Conservation (phyloP, 37 sponge, comb jelly and placozoan species). For the Diacarnus erythraeanus region DNA sequence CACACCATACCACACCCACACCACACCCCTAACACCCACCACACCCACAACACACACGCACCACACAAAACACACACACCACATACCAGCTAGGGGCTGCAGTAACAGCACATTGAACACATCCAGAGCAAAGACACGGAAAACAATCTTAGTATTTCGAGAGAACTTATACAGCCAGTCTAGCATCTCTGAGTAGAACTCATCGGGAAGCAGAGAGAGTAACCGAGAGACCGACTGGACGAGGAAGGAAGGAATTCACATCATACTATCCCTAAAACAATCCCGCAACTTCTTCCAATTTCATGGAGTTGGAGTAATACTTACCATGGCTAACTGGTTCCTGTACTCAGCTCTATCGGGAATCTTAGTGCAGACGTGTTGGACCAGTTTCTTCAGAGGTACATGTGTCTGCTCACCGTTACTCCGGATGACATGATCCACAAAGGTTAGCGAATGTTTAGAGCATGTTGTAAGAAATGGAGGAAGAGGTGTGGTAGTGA, state of each 20-base stretch:
- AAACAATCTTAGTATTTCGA: slow-evolving; percentile 62
- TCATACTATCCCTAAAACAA: not conserved
- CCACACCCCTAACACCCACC: too few relatives aligned
- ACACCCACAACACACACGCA: too few relatives aligned
- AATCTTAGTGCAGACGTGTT: slow-evolving; percentile 66
- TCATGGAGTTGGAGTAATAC: not conserved
- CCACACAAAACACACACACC: too few relatives aligned
- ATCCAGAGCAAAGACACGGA: slow-evolving; percentile 74
- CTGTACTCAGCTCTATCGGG: slow-evolving; percentile 82
- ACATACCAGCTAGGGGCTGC: too few relatives aligned
- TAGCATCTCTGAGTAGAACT: slow-evolving; percentile 44
- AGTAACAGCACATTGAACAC: slow-evolving; percentile 38
- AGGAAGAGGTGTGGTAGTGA: slow-evolving; percentile 44
- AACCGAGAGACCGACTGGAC: slow-evolving; percentile 37
- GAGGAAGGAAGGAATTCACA: not conserved
- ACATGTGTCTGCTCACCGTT: not conserved
- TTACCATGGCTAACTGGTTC: slow-evolving; percentile 46
- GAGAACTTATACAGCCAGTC: slow-evolving; percentile 76
- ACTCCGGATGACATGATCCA: slow-evolving; percentile 29
- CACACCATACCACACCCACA: too few relatives aligned
- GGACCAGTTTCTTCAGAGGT: slow-evolving; percentile 58
- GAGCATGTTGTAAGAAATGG: slow-evolving; percentile 25
- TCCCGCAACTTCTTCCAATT: not conserved
- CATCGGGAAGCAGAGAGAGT: slow-evolving; percentile 27
- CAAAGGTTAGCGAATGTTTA: slow-evolving; percentile 46